Evolutionary conservation across 2,113 vertebrate species (phyloP), one percentile per base, ranked within the genome.

Genomic region (Boulengeromyrus knoepffleri): DNA sequence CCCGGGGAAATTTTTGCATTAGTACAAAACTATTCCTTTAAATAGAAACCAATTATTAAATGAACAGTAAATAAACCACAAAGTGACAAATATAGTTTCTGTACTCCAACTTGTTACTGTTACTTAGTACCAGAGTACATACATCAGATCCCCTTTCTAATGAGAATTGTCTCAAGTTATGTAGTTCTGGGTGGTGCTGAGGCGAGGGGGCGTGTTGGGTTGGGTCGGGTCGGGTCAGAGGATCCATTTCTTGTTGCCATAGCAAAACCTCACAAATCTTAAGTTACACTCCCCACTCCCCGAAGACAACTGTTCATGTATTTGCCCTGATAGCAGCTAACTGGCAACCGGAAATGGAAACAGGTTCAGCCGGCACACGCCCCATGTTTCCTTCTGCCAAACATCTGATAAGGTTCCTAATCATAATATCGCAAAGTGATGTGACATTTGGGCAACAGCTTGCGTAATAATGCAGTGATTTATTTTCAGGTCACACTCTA

Each of bases 111-210:
- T 17, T 45, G 21, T 42, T 15, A 46, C 42, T 49, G 49, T 89
- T 53, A 89, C 31, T 58, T 12, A 66, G 9, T 52, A 49, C 56
- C 19, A 53, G 52, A 24, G 3, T 50, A 46, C 53, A 17, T 24
- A 62, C 24, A 19, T n/a, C 3, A 47, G 45, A 27, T 7, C 3
- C n/a, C 39, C 19, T 45, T 70, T 88, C n/a, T n/a, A 27, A n/a
- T 46, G 50, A 83, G 31, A 89, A 85, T 27, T 45, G 31, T n/a
- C 84, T 39, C n/a, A 85, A 10, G 52, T 39, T 21, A 62, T 49
- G 84, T 87, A 66, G 89, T 49, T 47, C 27, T 90, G 47, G 87
- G 56, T 42, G 85, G 46, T 80, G 74, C 36, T 42, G 15, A 80
- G 15, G 74, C 45, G 42, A 56, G 66, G 58, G 46, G 62, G 42